These are phyloP conservation scores for Drosophila arizonae DNA, from an alignment of 1,140 invertebrate species.

Conservation along the genomic window DNA sequence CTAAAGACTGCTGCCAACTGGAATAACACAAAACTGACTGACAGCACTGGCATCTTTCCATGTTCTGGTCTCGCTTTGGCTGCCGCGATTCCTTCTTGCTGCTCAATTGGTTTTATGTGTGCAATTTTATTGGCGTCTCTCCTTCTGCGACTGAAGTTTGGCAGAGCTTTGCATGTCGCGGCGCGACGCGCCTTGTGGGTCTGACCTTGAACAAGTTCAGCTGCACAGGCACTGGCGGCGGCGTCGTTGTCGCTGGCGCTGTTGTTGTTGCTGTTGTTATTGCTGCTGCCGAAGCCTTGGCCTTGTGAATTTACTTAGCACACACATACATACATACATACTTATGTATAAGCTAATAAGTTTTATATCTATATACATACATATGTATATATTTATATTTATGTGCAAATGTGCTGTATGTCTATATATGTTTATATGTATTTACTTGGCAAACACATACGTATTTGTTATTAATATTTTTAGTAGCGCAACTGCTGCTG, in stretches of 20 bases:
- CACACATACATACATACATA: neutral
- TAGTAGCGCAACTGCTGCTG: constrained; percentile 17
- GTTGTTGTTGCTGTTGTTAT: neutral
- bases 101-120: constrained; percentile 29
- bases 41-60: constrained; percentile 28
- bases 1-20: neutral
- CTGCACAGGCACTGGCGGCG: constrained; percentile 12
- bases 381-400: neutral
- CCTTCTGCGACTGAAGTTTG: constrained; percentile 29
- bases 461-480: constrained; percentile 32
- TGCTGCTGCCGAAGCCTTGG: constrained; percentile 33
- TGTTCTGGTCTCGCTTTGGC: neutral
- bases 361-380: neutral
- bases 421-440: too few relatives aligned
- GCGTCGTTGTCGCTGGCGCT: constrained; percentile 5
- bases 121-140: constrained; percentile 25
- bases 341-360: neutral
- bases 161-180: constrained; percentile 52
- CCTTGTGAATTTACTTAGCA: constrained; percentile 45
- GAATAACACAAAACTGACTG: too few relatives aligned
- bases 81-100: constrained; percentile 16
- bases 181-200: constrained; percentile 10
- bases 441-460: constrained; percentile 23
- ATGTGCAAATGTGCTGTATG: neutral
- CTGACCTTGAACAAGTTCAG: constrained; percentile 77